Evolutionary conservation across 1,140 invertebrate genomes (phyloP).

Genomic region (Oryzaephilus surinamensis): DNA sequence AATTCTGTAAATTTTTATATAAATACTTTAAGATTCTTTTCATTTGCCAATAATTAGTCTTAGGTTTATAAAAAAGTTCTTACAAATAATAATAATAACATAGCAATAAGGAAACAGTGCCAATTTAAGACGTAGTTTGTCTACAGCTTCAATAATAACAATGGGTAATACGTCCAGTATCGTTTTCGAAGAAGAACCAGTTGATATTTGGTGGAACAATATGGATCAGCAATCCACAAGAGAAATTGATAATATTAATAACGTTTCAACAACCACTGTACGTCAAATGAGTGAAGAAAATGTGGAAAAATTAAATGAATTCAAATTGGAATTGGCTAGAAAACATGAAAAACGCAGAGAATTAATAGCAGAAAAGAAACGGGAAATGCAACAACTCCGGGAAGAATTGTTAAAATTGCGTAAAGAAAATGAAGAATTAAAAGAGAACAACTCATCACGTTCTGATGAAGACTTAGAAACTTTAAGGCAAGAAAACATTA

Average conservation of each 20-base stretch:
- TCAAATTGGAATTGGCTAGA: constrained; percentile 43
- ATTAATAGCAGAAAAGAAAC: constrained; percentile 44
- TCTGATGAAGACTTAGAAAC: constrained; percentile 10
- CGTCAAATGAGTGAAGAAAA: constrained; percentile 10
- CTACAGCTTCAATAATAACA: too few relatives aligned
- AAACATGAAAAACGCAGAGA: constrained; percentile 47
- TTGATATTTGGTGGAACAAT: constrained; percentile 12
- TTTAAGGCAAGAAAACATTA: constrained; percentile 35
- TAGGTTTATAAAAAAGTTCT: too few relatives aligned
- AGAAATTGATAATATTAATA: neutral
- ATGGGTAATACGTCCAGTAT: constrained; percentile 11
- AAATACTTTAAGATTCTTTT: too few relatives aligned
- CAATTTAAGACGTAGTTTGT: too few relatives aligned
- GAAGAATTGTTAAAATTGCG: constrained; percentile 41
- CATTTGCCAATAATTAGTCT: too few relatives aligned
- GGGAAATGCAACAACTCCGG: constrained; percentile 44
- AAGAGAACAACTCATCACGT: constrained; percentile 34
- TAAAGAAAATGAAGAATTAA: constrained; percentile 36
- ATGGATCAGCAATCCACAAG: neutral
- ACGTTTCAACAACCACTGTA: neutral
- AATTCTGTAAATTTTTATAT: too few relatives aligned
- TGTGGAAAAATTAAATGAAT: constrained; percentile 39
- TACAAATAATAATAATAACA: too few relatives aligned
- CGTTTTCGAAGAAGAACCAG: constrained; percentile 7
- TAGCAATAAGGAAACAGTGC: too few relatives aligned